Conservation (phyloP, 2,113 vertebrate genomes). For the Vidua chalybeata region DNA sequence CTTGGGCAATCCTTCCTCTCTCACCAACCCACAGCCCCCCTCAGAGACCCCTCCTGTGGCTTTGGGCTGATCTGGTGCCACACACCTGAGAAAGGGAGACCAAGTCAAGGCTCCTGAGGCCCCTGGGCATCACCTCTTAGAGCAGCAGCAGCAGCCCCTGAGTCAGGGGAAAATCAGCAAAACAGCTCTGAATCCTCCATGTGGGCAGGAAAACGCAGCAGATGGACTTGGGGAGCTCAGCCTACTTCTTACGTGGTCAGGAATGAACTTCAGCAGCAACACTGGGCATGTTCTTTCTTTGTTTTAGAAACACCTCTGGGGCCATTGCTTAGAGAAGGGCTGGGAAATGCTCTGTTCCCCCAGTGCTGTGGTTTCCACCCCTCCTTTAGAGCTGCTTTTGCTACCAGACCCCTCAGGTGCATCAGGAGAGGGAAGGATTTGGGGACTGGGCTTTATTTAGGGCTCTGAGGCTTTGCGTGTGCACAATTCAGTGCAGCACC, state of each 20-base stretch:
- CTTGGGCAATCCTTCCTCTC: background rate
- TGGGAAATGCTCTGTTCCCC: background rate
- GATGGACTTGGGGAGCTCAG: background rate
- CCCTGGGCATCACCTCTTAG: background rate
- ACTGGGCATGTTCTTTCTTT: background rate
- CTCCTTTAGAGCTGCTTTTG: background rate
- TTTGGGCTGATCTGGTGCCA: background rate
- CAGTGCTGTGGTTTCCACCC: background rate
- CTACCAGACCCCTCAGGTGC: background rate
- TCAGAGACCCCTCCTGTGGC: background rate
- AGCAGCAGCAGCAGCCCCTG: background rate
- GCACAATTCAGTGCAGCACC: rapidly evolving
- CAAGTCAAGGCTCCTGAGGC: rapidly evolving
- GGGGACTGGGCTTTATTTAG: background rate
- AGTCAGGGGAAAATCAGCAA: background rate
- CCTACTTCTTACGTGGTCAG: rapidly evolving
- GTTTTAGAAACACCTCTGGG: background rate
- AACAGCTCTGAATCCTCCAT: background rate
- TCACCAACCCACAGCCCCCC: rapidly evolving
- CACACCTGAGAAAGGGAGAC: background rate
- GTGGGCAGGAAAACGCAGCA: background rate
- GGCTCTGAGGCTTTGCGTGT: background rate
- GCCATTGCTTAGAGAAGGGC: background rate
- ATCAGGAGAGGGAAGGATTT: background rate
- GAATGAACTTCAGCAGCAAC: background rate